A percentile compares a stretch with the other conserved stretches of the same genome.
Conservation (phyloP, 2,888 invertebrate species). For the Sinotaia quadrata region DNA sequence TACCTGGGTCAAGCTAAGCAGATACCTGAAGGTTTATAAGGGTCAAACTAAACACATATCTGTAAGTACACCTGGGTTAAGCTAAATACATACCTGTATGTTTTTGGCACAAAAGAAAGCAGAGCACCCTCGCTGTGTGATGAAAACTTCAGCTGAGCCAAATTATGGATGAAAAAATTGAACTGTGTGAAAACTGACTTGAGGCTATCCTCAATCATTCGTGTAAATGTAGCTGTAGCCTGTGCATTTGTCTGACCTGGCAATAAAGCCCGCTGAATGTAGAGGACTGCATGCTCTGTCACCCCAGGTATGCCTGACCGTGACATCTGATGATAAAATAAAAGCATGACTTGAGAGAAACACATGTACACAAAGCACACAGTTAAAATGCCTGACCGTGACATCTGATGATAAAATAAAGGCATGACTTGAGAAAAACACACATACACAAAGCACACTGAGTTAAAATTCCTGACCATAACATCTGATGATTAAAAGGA, state of each 20-base stretch:
- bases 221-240: slow-evolving; percentile 95
- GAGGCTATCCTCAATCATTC: slow-evolving; percentile 93
- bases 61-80: too few species aligned
- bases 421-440: background rate
- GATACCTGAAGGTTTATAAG: too few species aligned
- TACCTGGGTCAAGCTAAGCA: too few species aligned
- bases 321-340: slow-evolving; percentile 81
- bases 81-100: slow-evolving; percentile 92
- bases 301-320: slow-evolving; percentile 93
- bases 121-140: slow-evolving; percentile 79
- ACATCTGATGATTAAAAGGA: slow-evolving; percentile 80
- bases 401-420: slow-evolving; percentile 79
- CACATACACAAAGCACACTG: background rate
- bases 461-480: slow-evolving; percentile 90
- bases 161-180: slow-evolving; percentile 97
- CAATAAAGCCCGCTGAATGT: slow-evolving; percentile 87
- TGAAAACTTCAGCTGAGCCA: slow-evolving; percentile 92
- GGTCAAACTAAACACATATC: too few species aligned
- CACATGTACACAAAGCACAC: background rate
- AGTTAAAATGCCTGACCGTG: slow-evolving; percentile 90
- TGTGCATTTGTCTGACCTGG: slow-evolving; percentile 93
- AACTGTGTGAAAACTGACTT: slow-evolving; percentile 95
- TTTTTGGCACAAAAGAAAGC: slow-evolving; percentile 93
- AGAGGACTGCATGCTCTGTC: slow-evolving; percentile 90
- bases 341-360: background rate